phyloP scores from a whole-genome alignment of 37 sponge, comb jelly and placozoan species.

The Chondrilla cf. caribensis region DNA sequence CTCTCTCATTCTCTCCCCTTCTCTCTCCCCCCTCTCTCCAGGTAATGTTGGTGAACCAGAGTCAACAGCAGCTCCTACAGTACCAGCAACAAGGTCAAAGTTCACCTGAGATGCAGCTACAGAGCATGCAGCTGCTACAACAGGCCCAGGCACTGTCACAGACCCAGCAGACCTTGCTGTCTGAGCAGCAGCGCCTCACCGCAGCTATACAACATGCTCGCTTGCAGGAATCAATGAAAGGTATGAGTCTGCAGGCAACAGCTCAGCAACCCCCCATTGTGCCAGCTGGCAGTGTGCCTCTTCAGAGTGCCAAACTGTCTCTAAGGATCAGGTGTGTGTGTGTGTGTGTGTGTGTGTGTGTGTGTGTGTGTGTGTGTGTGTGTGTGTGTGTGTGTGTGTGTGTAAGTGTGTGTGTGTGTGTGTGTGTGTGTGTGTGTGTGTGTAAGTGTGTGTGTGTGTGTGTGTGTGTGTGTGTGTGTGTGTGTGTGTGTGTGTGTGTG shows the following conservation, averaged over 20 bases:
- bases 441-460: not conserved
- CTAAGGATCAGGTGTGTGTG: slow-evolving; percentile 54
- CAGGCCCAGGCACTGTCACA: not conserved
- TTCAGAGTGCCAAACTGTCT: slow-evolving; percentile 33
- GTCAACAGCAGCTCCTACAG: slow-evolving; percentile 13
- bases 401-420: not conserved
- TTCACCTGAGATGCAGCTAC: slow-evolving; percentile 1
- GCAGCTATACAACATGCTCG: slow-evolving; percentile 3
- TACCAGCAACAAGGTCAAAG: slow-evolving; percentile 17
- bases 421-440: too few relatives aligned
- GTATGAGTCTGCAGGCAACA: not conserved
- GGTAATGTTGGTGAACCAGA: slow-evolving; percentile 1
- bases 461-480: not conserved
- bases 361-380: not conserved
- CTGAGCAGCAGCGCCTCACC: slow-evolving; percentile 23
- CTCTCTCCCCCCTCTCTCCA: too few relatives aligned
- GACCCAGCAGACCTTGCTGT: slow-evolving; percentile 8
- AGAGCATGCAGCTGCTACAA: slow-evolving; percentile 15
- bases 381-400: slow-evolving; percentile 9
- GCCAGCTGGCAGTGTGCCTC: not conserved
- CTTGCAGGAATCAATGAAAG: not conserved
- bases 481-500: not conserved
- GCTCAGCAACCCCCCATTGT: not conserved
- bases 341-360: slow-evolving; percentile 17
- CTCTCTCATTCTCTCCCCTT: too few relatives aligned